Conservation (phyloP, 2,113 vertebrate genomes). For the Syrmaticus mikado region DNA sequence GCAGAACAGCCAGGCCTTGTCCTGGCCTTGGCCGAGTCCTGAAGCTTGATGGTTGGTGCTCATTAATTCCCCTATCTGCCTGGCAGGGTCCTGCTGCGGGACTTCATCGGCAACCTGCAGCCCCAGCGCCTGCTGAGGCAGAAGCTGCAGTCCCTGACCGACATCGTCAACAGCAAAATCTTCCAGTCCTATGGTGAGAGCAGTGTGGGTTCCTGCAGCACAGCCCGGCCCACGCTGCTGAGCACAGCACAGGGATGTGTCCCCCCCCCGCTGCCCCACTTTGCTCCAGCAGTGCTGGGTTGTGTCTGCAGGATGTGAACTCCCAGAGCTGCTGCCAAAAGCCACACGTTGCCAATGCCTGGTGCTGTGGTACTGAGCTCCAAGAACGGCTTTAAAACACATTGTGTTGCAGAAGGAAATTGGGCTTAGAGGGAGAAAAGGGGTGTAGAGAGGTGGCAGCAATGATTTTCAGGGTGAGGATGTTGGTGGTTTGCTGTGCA, state of each 20-base stretch:
- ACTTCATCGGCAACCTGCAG: conserved; percentile 57
- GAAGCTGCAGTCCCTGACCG: conserved; percentile 65
- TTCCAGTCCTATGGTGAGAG: conserved; percentile 57
- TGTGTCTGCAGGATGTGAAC: background rate
- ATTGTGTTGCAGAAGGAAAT: background rate
- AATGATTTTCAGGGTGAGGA: background rate
- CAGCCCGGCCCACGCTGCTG: background rate
- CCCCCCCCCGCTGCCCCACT: background rate
- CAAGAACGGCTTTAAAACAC: background rate
- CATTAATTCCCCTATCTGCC: accelerated
- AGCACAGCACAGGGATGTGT: accelerated
- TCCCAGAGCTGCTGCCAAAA: background rate
- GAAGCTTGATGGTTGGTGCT: accelerated
- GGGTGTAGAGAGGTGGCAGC: accelerated
- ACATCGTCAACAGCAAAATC: conserved; percentile 36
- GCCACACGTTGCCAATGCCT: too few relatives aligned
- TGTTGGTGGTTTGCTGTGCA: background rate
- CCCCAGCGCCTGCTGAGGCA: conserved; percentile 66
- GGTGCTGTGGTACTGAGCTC: background rate
- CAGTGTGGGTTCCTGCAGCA: accelerated
- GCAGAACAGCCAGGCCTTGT: too few relatives aligned
- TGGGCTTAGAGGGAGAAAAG: accelerated
- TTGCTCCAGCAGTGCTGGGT: background rate
- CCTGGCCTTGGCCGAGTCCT: too few relatives aligned
- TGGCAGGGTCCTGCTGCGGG: conserved; percentile 27